phyloP scores from a whole-genome alignment of 2,113 vertebrate genomes.

The Phycodurus eques region DNA sequence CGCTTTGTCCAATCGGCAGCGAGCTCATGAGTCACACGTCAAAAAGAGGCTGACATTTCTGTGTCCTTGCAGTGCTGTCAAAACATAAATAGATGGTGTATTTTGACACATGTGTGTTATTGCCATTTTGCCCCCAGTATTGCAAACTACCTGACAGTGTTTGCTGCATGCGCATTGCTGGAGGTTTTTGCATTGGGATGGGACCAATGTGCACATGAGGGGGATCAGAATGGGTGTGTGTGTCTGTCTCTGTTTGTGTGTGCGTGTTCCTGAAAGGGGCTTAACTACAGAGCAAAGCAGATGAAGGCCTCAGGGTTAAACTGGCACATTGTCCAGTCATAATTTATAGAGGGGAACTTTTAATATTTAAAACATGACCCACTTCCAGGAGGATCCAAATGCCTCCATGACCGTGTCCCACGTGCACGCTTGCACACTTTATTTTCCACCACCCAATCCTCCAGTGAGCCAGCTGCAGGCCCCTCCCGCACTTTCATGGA shows the following conservation, averaged over 20 bases:
- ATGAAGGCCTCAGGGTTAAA: conserved; percentile 23
- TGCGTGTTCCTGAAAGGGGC: conserved; percentile 1
- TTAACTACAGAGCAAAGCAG: conserved; percentile 26
- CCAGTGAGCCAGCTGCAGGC: conserved; percentile 12
- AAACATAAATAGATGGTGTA: conserved; percentile 48
- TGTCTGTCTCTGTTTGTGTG: not conserved
- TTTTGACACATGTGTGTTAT: conserved; percentile 6
- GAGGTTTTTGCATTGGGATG: conserved; percentile 38
- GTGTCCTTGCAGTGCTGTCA: conserved; percentile 38
- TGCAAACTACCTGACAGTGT: conserved; percentile 26
- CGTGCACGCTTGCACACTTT: conserved; percentile 3
- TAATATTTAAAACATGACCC: conserved; percentile 61
- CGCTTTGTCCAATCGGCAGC: not conserved
- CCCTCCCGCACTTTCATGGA: conserved; percentile 25
- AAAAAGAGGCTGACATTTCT: conserved; percentile 33
- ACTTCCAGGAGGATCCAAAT: conserved; percentile 35
- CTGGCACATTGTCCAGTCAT: conserved; percentile 31
- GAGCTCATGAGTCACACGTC: conserved; percentile 33
- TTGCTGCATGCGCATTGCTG: not conserved
- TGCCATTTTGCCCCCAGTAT: not conserved
- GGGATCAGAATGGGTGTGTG: conserved; percentile 9
- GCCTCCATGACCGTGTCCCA: conserved; percentile 27
- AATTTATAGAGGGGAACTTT: conserved; percentile 52
- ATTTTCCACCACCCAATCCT: conserved; percentile 19
- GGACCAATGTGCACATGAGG: conserved; percentile 8